Evolutionary conservation across 2,888 invertebrate genomes (phyloP), one percentile per base, ranked within the genome.

Genomic region (Athetis lepigone): DNA sequence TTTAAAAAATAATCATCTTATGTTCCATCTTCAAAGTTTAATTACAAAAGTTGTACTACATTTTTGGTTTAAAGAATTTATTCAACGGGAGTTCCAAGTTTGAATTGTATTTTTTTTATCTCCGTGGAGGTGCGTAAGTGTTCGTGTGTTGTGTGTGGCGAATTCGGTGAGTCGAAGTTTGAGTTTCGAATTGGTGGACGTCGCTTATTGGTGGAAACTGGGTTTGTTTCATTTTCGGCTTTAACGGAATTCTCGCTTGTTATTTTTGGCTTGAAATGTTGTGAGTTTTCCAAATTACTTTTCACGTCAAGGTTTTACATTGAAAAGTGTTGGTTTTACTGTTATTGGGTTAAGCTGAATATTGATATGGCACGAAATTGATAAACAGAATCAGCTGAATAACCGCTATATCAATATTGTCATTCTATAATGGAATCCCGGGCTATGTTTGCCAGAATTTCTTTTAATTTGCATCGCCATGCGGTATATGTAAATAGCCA

Each of bases 111-210:
- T 46, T 60, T 47, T 66, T 69, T 51, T 46, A 11, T 62, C 51
- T 54, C 7, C 61, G 37, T 36, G 46, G 61, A 72, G 75, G 72
- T 77, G 78, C 67, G 73, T 80, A 71, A 75, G 79, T 80, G 76
- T 74, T 63, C 60, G 66, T 77, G 78, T 77, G 57, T 77, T 78
- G 63, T 80, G 75, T 80, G 81, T 80, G 80, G 75, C 79, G 77
- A 71, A 66, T 67, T 77, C 49, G 79, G 80, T 80, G 75, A 79
- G 79, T 80, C 64, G 62, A 78, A 78, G 71, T 71, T 80, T 77
- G 42, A 75, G 47, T 73, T 77, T 72, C 57, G 56, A 71, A 63
- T 67, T 55, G 56, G 64, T 58, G 66, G 40, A 69, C 63, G 49
- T 47, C 70, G 56, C 18, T 54, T 58, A 50, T 50, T 57, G 54